Evolutionary conservation across 2,797 vertebrate genomes (phyloP), one percentile per base, ranked within the genome.

Genomic region (Chelon labrosus): DNA sequence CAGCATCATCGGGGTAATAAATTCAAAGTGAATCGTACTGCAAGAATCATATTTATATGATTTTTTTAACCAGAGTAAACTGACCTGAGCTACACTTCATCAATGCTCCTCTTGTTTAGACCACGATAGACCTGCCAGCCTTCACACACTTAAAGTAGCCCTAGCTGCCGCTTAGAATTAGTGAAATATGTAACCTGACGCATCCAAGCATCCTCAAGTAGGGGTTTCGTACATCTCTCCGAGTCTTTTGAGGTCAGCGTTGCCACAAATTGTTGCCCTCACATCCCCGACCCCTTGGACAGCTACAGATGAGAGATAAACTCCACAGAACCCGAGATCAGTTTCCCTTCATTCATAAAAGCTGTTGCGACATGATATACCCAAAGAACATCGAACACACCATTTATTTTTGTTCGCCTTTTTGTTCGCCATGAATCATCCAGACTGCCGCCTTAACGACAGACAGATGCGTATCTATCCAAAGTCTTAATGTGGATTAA

Each of bases 21-120:
- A 35, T 35, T 27, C 51, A 2, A 5, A 46, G n/a, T 37, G 55
- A 63, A 25, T 81, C 61, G 82, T 56, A 66, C 57, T 0, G 39
- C 35, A 68, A 66, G 68, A 75, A 81, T 87, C 20, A 57, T 77
- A n/a, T 9, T n/a, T 14, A 44, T 77, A 4, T 27, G 25, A 27
- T 27, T 54, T 60, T 60, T 50, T 77, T 46, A 12, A 57, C 31
- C 35, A 35, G 57, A 37, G 70, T 51, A 35, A 13, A 65, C 74
- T 20, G 60, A 74, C 71, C 67, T 42, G 37, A 68, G 31, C 65
- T 55, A 50, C 3, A 47, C 67, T 60, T 61, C 71, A 51, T 86
- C 80, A 83, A 83, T 85, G 83, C 55, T 53, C 20, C 80, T 84
- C 85, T 84, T 91, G 77, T 88, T 85, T 25, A 75, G 38, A 62